Conservation (phyloP, 2,113 vertebrate genomes). For the Heterocephalus glaber region DNA sequence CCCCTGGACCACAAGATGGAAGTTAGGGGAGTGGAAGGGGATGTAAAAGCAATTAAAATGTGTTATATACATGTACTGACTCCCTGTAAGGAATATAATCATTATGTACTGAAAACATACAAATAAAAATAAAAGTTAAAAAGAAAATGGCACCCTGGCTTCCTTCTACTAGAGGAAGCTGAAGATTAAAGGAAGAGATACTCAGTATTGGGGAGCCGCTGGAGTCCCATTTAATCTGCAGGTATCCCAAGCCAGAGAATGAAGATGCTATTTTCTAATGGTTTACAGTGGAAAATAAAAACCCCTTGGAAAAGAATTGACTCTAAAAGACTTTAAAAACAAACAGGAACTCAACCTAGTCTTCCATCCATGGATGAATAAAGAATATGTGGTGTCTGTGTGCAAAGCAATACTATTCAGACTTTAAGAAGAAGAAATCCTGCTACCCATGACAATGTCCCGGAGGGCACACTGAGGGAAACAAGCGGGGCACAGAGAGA, state of each 20-base stretch:
- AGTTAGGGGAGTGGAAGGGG: background rate
- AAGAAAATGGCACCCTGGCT: background rate
- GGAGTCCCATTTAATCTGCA: background rate
- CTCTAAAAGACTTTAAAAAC: too few species aligned
- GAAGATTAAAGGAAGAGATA: too few species aligned
- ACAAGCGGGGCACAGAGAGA: background rate
- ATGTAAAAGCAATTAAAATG: background rate
- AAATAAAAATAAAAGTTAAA: background rate
- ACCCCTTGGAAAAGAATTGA: background rate
- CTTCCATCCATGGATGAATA: background rate
- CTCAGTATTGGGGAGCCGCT: background rate
- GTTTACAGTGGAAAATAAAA: background rate
- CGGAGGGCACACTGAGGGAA: background rate
- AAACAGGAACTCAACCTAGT: background rate
- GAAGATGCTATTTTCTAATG: background rate
- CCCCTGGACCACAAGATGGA: background rate
- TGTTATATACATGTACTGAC: background rate
- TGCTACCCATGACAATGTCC: background rate
- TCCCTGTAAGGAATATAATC: background rate
- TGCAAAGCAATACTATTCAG: too few species aligned
- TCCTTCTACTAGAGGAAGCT: background rate
- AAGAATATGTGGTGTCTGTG: background rate
- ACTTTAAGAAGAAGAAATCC: background rate
- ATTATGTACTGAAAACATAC: background rate
- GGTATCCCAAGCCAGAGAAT: background rate